Percentiles rank a stretch among this genome's conserved stretches.
phyloP scores from a whole-genome alignment of 2,888 invertebrate genomes.

The Panopea generosa region DNA sequence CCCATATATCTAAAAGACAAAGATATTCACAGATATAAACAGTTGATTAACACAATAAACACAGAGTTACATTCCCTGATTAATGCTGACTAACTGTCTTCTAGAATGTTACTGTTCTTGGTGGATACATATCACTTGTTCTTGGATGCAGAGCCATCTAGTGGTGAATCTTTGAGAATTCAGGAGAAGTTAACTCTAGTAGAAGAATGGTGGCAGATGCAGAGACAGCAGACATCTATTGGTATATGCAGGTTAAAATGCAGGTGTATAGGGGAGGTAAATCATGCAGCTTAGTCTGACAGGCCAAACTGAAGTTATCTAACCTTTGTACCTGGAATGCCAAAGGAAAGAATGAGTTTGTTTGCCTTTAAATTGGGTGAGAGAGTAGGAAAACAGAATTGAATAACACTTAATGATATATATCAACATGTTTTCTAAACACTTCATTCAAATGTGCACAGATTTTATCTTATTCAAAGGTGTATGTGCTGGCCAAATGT shows the following conservation, averaged over 20 bases:
- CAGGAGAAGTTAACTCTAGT: not conserved
- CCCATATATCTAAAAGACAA: too few species aligned
- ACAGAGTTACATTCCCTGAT: too few species aligned
- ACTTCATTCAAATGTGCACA: too few species aligned
- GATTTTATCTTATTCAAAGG: too few species aligned
- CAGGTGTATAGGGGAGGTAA: slow-evolving; percentile 42
- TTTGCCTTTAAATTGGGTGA: slow-evolving; percentile 29
- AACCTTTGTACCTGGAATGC: slow-evolving; percentile 52
- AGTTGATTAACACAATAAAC: too few species aligned
- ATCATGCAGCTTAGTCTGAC: slow-evolving; percentile 31
- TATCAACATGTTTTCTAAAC: too few species aligned
- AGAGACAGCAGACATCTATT: not conserved
- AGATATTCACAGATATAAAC: too few species aligned
- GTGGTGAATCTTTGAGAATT: not conserved
- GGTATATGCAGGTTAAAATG: slow-evolving; percentile 7
- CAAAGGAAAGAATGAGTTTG: slow-evolving; percentile 36
- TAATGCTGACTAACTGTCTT: too few species aligned
- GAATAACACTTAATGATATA: too few species aligned
- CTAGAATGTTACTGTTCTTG: not conserved
- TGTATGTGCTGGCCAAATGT: too few species aligned
- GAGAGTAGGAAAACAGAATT: too few species aligned
- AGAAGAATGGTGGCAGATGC: slow-evolving; percentile 6
- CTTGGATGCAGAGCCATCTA: slow-evolving; percentile 5
- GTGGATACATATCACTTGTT: not conserved
- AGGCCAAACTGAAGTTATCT: slow-evolving; percentile 37